Evolutionary conservation across 2,888 invertebrate genomes (phyloP).

Genomic region (Cylindroiulus punctatus): DNA sequence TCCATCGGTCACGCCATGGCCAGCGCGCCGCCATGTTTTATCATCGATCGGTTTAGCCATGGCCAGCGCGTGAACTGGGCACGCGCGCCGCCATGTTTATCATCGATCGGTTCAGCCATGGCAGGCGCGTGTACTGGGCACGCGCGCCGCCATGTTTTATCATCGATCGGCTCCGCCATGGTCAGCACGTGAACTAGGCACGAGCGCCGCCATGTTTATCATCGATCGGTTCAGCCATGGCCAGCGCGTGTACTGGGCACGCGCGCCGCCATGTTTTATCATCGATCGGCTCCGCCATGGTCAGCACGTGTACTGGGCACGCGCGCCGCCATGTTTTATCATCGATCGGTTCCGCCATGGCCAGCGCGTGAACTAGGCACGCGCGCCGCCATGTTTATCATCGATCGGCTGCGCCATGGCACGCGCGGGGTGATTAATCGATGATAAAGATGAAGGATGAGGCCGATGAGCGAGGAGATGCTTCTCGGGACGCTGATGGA

Average conservation of each 20-base stretch:
- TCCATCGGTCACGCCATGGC: not conserved
- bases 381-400: not conserved
- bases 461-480: not conserved
- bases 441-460: slow-evolving; percentile 30
- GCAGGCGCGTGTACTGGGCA: not conserved
- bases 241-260: no score
- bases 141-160: not conserved
- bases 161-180: not conserved
- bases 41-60: not conserved
- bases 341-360: not conserved
- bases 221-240: not conserved
- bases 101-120: not conserved
- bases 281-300: not conserved
- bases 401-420: not conserved
- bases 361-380: no score
- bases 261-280: not conserved
- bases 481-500: not conserved
- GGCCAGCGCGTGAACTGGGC: not conserved
- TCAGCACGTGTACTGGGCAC: no score
- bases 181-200: no score
- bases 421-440: not conserved
- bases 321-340: not conserved
- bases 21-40: not conserved
- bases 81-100: not conserved
- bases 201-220: not conserved